Base-by-base conservation (phyloP, 2,888 invertebrate genomes). In the Cephonodes hylas region DNA sequence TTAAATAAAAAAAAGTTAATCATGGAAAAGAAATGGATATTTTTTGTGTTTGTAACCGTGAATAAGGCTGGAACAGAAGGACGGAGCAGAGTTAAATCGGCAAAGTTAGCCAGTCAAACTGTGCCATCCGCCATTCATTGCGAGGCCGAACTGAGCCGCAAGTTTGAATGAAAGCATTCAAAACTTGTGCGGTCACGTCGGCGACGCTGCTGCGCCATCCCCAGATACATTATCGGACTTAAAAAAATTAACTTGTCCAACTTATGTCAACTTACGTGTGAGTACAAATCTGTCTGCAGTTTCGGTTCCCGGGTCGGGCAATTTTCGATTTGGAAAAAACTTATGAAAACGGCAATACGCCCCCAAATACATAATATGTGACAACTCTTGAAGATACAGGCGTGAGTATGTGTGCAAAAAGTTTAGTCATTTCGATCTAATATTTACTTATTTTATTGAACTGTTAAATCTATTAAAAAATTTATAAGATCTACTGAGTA, bases 151-250 rank as follows among this genome's bases (percentile, higher is more conserved):
- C 75, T 70, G 70, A 65, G 74, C 76, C 78, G 67, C 79, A 86
- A 88, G 76, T 89, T 89, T 84, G 77, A 87, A 88, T 85, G 81
- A 80, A 85, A 81, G 79, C 85, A 83, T 85, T 85, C 82, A 79
- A 76, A 89, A 89, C 81, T 89, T 85, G 66, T 71, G 76, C 80
- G 75, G 75, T 71, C 67, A 70, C 68, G 62, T 62, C 65, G 60
- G 64, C 66, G 66, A 65, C 65, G 34, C 64, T 27, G 34, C 60
- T 59, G 64, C 66, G 42, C 64, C 64, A 63, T 38, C 58, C 38
- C 46, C 58, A 46, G 46, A 64, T 67, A 61, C 56, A 63, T 65
- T 64, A 53, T 44, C 63, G 62, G 68, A 64, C 61, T 58, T 53
- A 56, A 70, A 70, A 67, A 76, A 73, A 72, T n/a, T 74, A 68